Evolutionary conservation across 2,888 invertebrate genomes (phyloP), one percentile per base, ranked within the genome.

Genomic region (Cataglyphis albicans): DNA sequence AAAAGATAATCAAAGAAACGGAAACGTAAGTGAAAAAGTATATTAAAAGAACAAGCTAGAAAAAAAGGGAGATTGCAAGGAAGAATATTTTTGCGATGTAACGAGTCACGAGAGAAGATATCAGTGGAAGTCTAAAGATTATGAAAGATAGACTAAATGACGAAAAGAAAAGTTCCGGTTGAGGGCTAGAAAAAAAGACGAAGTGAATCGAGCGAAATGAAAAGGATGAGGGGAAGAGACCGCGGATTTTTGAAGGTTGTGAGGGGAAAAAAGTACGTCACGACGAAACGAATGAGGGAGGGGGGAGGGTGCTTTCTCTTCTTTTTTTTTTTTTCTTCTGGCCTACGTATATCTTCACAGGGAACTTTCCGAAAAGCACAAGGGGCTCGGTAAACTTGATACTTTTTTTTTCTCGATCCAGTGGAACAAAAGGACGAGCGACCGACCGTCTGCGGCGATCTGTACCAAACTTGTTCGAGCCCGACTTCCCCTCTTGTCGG

Each of bases 361-460:
- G 41, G 3, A 67, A 52, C 61, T 82, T 29, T 67, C n/a, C 38
- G 73, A 64, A 75, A 84, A 65, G 72, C 41, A 70, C 64, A 48
- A 73, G 59, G 52, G 78, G 29, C 44, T 72, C 59, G 18, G 76
- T 61, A 86, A 88, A 90, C 83, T 86, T 85, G 84, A 91, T 90
- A 89, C 75, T 21, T 21, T 85, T 85, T 81, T 81, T 68, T 64
- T 29, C 65, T 44, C 63, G 70, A 59, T 57, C 1, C 12, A 35
- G 52, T 73, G 63, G 55, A 55, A 72, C 82, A 64, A 48, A 73
- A 81, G 75, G 73, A 81, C 59, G 73, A 55, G 38, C 64, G 80
- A 68, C 29, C 32, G 5, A n/a, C 7, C 7, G 7, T 48, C 48
- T 10, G 29, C 41, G 57, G 52, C 65, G 63, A 52, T 41, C 44